Evolutionary conservation across 1,140 invertebrate species (phyloP).

Genomic region (Copidosoma floridanum): DNA sequence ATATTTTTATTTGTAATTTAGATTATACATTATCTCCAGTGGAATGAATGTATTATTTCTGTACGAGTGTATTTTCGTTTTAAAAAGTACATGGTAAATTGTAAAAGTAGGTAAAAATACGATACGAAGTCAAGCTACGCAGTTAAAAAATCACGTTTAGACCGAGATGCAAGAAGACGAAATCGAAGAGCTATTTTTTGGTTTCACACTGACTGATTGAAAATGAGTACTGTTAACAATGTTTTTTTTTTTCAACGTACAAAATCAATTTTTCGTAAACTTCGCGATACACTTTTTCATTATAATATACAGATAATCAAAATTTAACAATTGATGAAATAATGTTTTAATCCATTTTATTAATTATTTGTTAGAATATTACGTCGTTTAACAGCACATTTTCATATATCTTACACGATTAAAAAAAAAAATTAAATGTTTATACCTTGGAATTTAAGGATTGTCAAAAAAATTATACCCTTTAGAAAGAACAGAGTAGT

Average conservation of each 20-base stretch:
- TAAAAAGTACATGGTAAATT: slow-evolving; percentile 7
- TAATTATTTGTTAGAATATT: not conserved
- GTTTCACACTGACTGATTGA: too few species aligned
- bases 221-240: too few species aligned
- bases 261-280: not conserved
- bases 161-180: slow-evolving; percentile 7
- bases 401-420: too few species aligned
- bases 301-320: not conserved
- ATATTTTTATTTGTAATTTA: slow-evolving; percentile 9
- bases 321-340: not conserved
- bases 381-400: not conserved
- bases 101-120: slow-evolving; percentile 13
- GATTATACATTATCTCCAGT: not conserved
- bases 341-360: too few species aligned
- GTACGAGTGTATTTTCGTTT: not conserved
- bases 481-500: too few species aligned
- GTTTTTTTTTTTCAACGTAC: too few species aligned
- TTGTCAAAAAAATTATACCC: too few species aligned
- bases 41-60: not conserved
- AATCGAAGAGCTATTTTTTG: not conserved
- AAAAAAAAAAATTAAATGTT: too few species aligned
- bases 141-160: not conserved
- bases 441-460: too few species aligned
- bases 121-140: not conserved
- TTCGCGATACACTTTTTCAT: too few species aligned